phyloP scores from a whole-genome alignment of 2,113 vertebrate species.

The Cynopterus brachyotis region DNA sequence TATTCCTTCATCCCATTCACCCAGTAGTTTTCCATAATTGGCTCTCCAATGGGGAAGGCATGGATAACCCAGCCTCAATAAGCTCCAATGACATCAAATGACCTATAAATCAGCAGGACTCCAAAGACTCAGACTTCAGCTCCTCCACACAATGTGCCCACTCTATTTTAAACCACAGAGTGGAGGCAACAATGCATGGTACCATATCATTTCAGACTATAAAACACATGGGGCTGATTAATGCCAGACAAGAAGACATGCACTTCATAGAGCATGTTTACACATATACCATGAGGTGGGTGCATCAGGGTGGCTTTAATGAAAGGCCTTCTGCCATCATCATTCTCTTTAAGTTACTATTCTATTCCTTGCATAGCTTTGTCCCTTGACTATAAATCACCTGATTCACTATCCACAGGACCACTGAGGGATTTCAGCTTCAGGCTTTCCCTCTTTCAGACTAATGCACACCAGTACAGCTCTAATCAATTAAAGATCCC shows the following conservation, averaged over 20 bases:
- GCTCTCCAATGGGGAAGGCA: neutral
- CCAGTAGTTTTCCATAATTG: neutral
- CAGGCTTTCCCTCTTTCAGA: slow-evolving; percentile 50
- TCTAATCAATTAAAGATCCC: slow-evolving; percentile 52
- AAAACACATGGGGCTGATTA: slow-evolving; percentile 49
- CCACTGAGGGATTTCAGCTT: slow-evolving; percentile 26
- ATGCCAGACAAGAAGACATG: slow-evolving; percentile 3
- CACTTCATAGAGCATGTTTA: neutral
- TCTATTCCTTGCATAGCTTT: neutral
- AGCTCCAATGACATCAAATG: slow-evolving; percentile 7
- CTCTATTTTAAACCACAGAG: slow-evolving; percentile 10
- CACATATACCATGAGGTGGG: neutral
- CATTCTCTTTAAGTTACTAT: slow-evolving; percentile 26
- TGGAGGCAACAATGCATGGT: neutral
- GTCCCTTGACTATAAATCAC: slow-evolving; percentile 1
- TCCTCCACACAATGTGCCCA: slow-evolving; percentile 9
- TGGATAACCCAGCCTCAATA: neutral
- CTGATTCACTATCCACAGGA: neutral
- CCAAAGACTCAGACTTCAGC: neutral
- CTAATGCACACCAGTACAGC: slow-evolving; percentile 47
- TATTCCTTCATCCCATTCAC: neutral
- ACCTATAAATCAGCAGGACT: neutral
- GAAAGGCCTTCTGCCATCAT: slow-evolving; percentile 2
- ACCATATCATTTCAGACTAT: slow-evolving; percentile 32
- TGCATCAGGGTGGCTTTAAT: neutral